phyloP scores from a whole-genome alignment of 2,888 invertebrate genomes.

The Tineola bisselliella region DNA sequence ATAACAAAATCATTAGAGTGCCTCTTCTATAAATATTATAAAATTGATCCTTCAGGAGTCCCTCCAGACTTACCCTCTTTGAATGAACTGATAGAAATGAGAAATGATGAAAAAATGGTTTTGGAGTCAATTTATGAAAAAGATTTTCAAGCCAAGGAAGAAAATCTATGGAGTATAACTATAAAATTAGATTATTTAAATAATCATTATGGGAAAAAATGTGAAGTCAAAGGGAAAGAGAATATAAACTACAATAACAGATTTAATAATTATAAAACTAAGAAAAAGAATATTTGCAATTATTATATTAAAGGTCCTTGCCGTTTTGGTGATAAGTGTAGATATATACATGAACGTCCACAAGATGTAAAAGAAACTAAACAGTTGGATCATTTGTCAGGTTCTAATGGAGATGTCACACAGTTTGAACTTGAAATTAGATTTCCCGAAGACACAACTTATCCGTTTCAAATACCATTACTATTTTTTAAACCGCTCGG shows the following conservation, averaged over 20 bases:
- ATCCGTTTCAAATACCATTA: constrained; percentile 79
- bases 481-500: constrained; percentile 74
- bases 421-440: constrained; percentile 77
- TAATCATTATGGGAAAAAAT: constrained; percentile 62
- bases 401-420: constrained; percentile 28
- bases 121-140: constrained; percentile 81
- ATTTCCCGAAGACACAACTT: constrained; percentile 74
- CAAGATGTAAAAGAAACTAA: constrained; percentile 26
- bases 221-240: constrained; percentile 48
- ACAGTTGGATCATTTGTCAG: neutral
- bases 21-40: constrained; percentile 77
- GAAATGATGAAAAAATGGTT: constrained; percentile 77
- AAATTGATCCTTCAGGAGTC: constrained; percentile 43
- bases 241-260: constrained; percentile 37
- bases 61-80: constrained; percentile 50
- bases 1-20: constrained; percentile 77
- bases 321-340: constrained; percentile 78
- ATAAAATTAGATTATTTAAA: constrained; percentile 75
- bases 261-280: constrained; percentile 46
- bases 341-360: constrained; percentile 74
- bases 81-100: constrained; percentile 70
- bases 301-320: constrained; percentile 74
- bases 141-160: constrained; percentile 74
- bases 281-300: constrained; percentile 70
- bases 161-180: constrained; percentile 77